Conservation (phyloP, 2,113 vertebrate genomes). For the Epinephelus fuscoguttatus region DNA sequence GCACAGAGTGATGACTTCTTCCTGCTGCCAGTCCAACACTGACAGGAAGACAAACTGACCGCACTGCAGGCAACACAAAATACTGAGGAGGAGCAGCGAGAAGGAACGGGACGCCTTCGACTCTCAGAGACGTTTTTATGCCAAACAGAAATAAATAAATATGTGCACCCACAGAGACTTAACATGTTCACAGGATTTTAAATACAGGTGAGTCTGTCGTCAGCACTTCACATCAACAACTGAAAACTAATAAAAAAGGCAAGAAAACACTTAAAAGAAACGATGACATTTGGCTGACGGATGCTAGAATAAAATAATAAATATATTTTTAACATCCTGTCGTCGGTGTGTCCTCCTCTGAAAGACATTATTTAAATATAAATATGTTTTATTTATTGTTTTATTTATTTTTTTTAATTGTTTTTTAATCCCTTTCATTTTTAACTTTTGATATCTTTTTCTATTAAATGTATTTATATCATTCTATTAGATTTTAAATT, state of each 20-base stretch:
- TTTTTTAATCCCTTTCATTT: too few species aligned
- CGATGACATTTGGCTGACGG: not conserved
- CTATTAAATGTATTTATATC: too few species aligned
- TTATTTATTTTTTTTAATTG: too few species aligned
- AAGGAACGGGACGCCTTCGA: not conserved
- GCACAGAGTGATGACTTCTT: conserved; percentile 52
- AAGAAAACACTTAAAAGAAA: too few species aligned
- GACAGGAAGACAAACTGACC: conserved; percentile 49
- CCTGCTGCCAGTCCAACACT: conserved; percentile 20
- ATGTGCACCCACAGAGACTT: not conserved
- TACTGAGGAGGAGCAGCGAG: not conserved
- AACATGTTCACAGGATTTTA: not conserved
- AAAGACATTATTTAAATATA: too few species aligned
- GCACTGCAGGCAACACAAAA: conserved; percentile 21
- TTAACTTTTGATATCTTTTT: too few species aligned
- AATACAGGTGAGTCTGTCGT: not conserved
- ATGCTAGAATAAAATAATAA: not conserved
- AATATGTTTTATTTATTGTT: too few species aligned
- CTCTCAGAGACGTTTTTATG: not conserved
- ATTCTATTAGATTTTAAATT: too few species aligned
- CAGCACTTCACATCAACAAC: too few species aligned
- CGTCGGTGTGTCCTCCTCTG: too few species aligned
- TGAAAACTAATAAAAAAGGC: too few species aligned
- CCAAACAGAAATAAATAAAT: conserved; percentile 5
- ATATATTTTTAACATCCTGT: too few species aligned